Conservation (phyloP, 2,888 invertebrate genomes). For the Reticulitermes lucifugus region DNA sequence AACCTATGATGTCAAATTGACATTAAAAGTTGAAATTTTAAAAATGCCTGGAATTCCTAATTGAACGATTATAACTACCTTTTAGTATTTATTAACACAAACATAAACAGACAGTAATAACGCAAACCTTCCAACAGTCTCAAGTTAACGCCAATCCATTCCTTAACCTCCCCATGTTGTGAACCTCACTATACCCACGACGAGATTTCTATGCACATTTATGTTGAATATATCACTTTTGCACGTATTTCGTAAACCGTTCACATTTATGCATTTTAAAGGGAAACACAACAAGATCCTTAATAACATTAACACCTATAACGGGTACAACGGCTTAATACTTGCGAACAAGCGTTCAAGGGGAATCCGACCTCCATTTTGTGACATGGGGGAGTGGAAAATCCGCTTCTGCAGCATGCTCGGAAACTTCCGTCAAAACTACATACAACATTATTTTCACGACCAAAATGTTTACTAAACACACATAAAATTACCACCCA, state of each 20-base stretch:
- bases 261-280: not conserved
- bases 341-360: conserved; percentile 52
- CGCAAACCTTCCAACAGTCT: not conserved
- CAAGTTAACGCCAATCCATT: conserved; percentile 57
- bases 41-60: not conserved
- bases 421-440: conserved; percentile 53
- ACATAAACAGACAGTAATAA: not conserved
- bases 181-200: not conserved
- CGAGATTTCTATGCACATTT: not conserved
- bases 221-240: conserved; percentile 25
- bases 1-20: not conserved
- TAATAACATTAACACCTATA: not conserved
- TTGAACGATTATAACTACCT: not conserved
- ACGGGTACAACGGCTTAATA: not conserved
- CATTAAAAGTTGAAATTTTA: not conserved
- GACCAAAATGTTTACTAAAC: conserved; percentile 41
- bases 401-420: conserved; percentile 55
- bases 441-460: conserved; percentile 41
- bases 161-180: conserved; percentile 37
- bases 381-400: conserved; percentile 56
- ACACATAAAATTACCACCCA: conserved; percentile 45
- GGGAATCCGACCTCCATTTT: conserved; percentile 56
- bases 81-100: not conserved
- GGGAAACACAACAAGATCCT: not conserved
- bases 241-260: not conserved